These are phyloP conservation scores for Saimiri boliviensis DNA, from an alignment of 2,113 vertebrate genomes.

Conservation along the genomic window DNA sequence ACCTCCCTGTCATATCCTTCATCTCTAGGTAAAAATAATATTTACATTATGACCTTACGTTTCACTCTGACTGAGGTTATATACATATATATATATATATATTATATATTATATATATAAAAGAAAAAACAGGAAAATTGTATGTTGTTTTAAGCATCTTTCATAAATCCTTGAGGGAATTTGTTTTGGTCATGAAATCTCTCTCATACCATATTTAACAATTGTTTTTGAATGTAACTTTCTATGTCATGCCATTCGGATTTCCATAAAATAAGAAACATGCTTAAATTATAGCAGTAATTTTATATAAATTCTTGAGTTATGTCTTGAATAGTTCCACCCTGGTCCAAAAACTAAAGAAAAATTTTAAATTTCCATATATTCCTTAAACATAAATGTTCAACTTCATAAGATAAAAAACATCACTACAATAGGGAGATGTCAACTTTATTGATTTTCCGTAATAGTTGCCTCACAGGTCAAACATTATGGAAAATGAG, in stretches of 20 bases:
- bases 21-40: not conserved
- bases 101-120: too few relatives aligned
- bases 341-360: not conserved
- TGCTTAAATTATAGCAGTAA: not conserved
- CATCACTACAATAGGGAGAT: not conserved
- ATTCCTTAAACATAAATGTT: not conserved
- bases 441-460: not conserved
- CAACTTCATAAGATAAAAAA: not conserved
- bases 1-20: not conserved
- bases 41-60: not conserved
- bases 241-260: not conserved
- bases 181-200: not conserved
- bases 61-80: not conserved
- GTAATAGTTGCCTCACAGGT: not conserved
- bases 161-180: not conserved
- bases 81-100: not conserved
- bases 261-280: not conserved
- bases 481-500: constrained; percentile 24
- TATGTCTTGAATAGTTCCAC: not conserved
- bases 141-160: not conserved
- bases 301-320: not conserved
- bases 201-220: not conserved
- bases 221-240: not conserved
- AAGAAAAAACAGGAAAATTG: not conserved
- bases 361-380: not conserved